These are phyloP conservation scores for Oscheius sp. DNA, from an alignment of 2,888 invertebrate species.

Conservation along the genomic window DNA sequence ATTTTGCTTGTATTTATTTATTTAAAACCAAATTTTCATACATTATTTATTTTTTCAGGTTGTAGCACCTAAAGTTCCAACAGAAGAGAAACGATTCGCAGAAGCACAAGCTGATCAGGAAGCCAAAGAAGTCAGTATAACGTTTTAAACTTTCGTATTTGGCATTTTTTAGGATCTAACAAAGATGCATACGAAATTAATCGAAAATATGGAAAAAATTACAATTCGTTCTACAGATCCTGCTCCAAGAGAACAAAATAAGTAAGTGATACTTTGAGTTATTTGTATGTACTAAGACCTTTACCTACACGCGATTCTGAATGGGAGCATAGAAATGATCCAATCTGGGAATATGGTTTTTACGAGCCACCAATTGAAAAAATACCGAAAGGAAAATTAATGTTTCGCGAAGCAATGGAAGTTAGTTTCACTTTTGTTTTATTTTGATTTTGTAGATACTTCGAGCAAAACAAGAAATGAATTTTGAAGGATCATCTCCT, in stretches of 20 bases:
- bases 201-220: constrained; percentile 63
- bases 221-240: constrained; percentile 61
- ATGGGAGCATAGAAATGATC: constrained; percentile 55
- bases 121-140: constrained; percentile 34
- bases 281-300: constrained; percentile 36
- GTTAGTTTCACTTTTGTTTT: constrained; percentile 30
- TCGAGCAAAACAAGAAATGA: constrained; percentile 51
- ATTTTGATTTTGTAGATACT: constrained; percentile 44
- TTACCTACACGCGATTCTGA: constrained; percentile 59
- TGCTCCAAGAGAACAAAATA: constrained; percentile 53
- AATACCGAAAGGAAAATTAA: constrained; percentile 59
- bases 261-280: constrained; percentile 33
- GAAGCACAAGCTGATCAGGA: constrained; percentile 46
- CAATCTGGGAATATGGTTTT: constrained; percentile 65
- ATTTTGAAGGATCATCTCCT: constrained; percentile 28
- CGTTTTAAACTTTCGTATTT: not conserved
- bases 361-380: constrained; percentile 63
- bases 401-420: constrained; percentile 64
- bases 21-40: not conserved
- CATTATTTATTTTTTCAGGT: constrained; percentile 25
- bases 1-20: not conserved
- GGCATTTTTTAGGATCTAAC: constrained; percentile 49
- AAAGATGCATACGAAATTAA: constrained; percentile 52
- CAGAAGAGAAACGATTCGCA: constrained; percentile 50
- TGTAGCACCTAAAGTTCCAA: constrained; percentile 60